Base-by-base conservation (phyloP, 2,797 vertebrate species). In the Bradypodion pumilum region DNA sequence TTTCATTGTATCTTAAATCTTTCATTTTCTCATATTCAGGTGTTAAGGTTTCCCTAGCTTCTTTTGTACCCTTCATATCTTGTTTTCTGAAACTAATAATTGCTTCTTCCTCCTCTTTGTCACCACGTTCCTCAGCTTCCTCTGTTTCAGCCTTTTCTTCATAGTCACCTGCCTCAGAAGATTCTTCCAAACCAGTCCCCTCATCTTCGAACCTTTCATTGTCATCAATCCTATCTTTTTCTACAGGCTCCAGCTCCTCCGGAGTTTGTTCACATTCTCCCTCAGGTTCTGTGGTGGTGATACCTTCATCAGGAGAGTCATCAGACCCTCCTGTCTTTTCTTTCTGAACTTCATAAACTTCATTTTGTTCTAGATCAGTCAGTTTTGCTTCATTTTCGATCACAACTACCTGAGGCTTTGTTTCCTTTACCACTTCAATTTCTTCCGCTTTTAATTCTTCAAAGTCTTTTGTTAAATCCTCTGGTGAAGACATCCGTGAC, bases 381-480 rank as follows among this genome's bases (percentile, higher is more conserved):
- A 95, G 85, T 80, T 95, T 95, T 69, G 93, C 92, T 78, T 97
- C 96, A 44, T 94, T 95, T 37, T 93, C 86, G 81, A 94, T 93
- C 63, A 95, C 91, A 27, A 86, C 91, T 86, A 96, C 94, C 85
- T 96, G 92, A 89, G 87, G 85, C 77, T 96, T 95, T 42, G 91
- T 95, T 52, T 95, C 97, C 78, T 96, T 95, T 27, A 93, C 94
- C 29, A 96, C 96, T 81, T 93, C 91, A 1, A 95, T 88, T 86
- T 97, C 97, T 91, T 99, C 98, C 72, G 96, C 97, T 95, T 95
- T 97, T 62, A 99, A 93, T 85, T 98, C 97, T 89, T 99, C 98
- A 94, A 99, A 99, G 91, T 99, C 98, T 91, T 98, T 99, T 65
- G 98, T 99, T 87, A 99, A 97, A 92, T 99, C 98, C 86, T 99